Evolutionary conservation across 92 coral and sea anemone genomes (phyloP).

Genomic region (Chrysogorgia sp.): DNA sequence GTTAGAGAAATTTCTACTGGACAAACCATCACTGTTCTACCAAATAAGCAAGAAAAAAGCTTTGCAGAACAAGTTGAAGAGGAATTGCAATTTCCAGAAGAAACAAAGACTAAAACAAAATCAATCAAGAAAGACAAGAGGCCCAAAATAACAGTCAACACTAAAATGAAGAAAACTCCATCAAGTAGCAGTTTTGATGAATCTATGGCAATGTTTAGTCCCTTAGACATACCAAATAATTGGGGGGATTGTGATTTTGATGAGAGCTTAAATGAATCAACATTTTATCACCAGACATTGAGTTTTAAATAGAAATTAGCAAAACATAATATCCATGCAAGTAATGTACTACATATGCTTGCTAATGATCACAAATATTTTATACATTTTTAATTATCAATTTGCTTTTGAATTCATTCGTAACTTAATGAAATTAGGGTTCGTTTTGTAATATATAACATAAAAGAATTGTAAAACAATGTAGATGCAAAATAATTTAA

Average conservation of each 20-base stretch:
- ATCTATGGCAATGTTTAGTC: conserved; percentile 17
- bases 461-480: too few species aligned
- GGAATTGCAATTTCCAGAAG: neutral
- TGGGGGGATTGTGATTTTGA: conserved; percentile 84
- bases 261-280: conserved; percentile 22
- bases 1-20: too few species aligned
- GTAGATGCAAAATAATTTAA: too few species aligned
- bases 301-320: neutral
- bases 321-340: neutral
- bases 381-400: too few species aligned
- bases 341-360: neutral
- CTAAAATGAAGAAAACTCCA: conserved; percentile 14
- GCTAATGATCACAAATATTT: neutral
- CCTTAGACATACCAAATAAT: conserved; percentile 41
- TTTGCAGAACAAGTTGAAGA: too few species aligned
- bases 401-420: too few species aligned
- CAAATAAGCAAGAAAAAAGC: too few species aligned
- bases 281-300: neutral
- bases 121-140: neutral
- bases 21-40: too few species aligned
- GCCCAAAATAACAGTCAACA: conserved; percentile 15
- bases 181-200: conserved; percentile 48
- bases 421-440: too few species aligned
- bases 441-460: too few species aligned
- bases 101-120: neutral